These are phyloP conservation scores for Drosophila trichaetosa DNA, from an alignment of 2,888 invertebrate genomes.

Conservation along the genomic window DNA sequence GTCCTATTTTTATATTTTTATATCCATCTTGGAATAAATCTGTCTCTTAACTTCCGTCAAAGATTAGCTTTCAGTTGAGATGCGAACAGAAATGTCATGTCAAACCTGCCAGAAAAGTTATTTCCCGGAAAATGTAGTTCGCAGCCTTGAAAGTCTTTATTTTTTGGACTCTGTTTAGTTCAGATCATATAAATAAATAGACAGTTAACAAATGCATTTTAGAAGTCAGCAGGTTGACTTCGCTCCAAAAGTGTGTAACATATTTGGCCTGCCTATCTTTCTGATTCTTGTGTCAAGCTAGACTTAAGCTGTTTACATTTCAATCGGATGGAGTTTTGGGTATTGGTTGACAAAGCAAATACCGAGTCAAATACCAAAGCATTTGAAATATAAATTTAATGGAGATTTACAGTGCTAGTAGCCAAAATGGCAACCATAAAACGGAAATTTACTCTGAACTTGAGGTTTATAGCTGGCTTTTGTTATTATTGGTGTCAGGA, in stretches of 20 bases:
- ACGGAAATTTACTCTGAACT: slow-evolving; percentile 51
- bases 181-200: background rate
- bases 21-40: background rate
- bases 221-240: background rate
- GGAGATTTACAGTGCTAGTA: slow-evolving; percentile 66
- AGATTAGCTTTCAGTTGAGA: background rate
- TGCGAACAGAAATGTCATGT: background rate
- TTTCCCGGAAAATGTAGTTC: background rate
- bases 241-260: background rate
- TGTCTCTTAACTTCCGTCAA: background rate
- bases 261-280: background rate
- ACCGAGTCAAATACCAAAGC: background rate
- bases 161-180: no score
- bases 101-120: background rate
- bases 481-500: slow-evolving; percentile 29
- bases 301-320: background rate
- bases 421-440: slow-evolving; percentile 56
- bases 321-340: background rate
- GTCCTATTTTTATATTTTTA: background rate
- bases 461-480: slow-evolving; percentile 34
- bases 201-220: background rate
- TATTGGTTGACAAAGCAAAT: background rate
- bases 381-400: slow-evolving; percentile 62
- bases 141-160: background rate
- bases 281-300: background rate